phyloP scores from a whole-genome alignment of 2,888 invertebrate genomes.

The Acleris cristana region DNA sequence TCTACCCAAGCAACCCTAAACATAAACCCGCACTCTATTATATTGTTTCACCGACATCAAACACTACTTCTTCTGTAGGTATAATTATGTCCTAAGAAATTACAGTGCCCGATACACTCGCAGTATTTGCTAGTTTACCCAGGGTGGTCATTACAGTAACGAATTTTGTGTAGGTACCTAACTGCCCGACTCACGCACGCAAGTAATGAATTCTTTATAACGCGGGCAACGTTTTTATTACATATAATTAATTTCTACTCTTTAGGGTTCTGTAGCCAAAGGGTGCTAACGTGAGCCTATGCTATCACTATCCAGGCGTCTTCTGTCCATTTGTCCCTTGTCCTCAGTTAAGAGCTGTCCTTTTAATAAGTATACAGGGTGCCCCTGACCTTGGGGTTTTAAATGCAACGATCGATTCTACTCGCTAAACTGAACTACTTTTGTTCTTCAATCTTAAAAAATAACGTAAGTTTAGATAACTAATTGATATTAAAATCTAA shows the following conservation, averaged over 20 bases:
- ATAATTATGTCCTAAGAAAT: slow-evolving; percentile 57
- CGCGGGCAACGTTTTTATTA: slow-evolving; percentile 49
- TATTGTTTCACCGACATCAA: slow-evolving; percentile 44
- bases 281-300: background rate
- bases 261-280: background rate
- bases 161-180: slow-evolving; percentile 57
- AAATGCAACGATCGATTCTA: no score
- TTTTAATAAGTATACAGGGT: no score
- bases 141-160: slow-evolving; percentile 61
- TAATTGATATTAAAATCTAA: no score
- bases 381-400: no score
- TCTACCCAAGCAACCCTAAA: background rate
- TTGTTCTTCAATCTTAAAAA: no score
- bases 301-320: background rate
- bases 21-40: slow-evolving; percentile 46
- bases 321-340: no score
- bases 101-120: slow-evolving; percentile 56
- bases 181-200: slow-evolving; percentile 55
- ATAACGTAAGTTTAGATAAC: no score
- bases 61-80: slow-evolving; percentile 41
- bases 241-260: slow-evolving; percentile 48
- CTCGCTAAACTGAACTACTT: no score
- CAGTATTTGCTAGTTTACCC: slow-evolving; percentile 68
- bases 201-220: slow-evolving; percentile 52
- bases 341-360: no score